Evolutionary conservation across 2,113 vertebrate genomes (phyloP).

Genomic region (Platysternon megacephalum): DNA sequence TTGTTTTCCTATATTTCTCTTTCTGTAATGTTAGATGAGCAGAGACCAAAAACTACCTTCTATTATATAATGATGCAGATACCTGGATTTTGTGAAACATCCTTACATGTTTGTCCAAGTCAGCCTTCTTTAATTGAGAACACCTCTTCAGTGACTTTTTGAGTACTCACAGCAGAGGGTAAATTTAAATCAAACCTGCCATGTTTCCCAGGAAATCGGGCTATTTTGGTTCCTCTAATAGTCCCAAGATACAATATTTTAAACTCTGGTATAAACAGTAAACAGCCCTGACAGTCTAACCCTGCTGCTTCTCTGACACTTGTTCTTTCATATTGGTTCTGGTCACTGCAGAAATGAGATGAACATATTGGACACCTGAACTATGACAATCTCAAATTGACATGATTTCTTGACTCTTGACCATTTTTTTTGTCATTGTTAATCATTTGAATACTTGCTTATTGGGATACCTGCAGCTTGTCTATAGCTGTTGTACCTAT

Average conservation of each 20-base stretch:
- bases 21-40: conserved; percentile 35
- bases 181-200: background rate
- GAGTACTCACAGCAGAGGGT: background rate
- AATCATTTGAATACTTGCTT: fast-evolving
- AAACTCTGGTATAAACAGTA: fast-evolving
- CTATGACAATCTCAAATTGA: background rate
- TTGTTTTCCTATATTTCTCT: conserved; percentile 51
- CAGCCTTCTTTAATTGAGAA: background rate
- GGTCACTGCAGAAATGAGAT: background rate
- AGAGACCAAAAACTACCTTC: conserved; percentile 26
- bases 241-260: background rate
- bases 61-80: fast-evolving
- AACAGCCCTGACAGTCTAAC: background rate
- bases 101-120: background rate
- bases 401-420: background rate
- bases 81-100: background rate
- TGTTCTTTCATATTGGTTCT: background rate
- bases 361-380: background rate
- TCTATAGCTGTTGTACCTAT: background rate
- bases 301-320: fast-evolving
- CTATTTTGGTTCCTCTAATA: background rate
- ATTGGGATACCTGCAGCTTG: fast-evolving
- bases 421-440: background rate
- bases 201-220: background rate
- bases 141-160: background rate